These are phyloP conservation scores for Axinella damicornis DNA, from an alignment of 37 sponge, comb jelly and placozoan species.

Conservation along the genomic window DNA sequence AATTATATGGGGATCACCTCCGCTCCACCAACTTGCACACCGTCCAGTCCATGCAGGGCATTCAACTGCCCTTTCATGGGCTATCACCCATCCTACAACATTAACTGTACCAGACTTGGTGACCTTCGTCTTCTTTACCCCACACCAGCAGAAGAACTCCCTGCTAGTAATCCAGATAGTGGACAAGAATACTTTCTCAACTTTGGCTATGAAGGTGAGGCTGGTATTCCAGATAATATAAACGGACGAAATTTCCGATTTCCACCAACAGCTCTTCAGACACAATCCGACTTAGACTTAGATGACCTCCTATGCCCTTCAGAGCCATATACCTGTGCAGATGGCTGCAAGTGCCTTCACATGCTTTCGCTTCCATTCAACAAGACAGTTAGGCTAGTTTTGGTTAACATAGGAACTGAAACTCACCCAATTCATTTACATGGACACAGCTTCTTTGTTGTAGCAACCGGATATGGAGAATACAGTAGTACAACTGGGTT, in stretches of 20 bases:
- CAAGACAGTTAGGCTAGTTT: slow-evolving; percentile 4
- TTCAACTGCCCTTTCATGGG: slow-evolving; percentile 76
- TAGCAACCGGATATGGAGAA: slow-evolving; percentile 65
- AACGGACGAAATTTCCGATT: slow-evolving; percentile 44
- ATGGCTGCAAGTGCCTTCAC: slow-evolving; percentile 16
- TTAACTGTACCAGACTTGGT: slow-evolving; percentile 8
- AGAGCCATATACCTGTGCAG: not conserved
- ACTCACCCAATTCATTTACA: slow-evolving; percentile 78
- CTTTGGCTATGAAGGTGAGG: slow-evolving; percentile 48
- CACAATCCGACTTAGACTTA: not conserved
- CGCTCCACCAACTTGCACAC: not conserved
- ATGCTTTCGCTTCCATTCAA: not conserved
- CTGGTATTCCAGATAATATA: slow-evolving; percentile 15
- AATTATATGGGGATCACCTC: slow-evolving; percentile 54
- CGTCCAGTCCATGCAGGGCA: slow-evolving; percentile 31
- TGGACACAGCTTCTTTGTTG: slow-evolving; percentile 76
- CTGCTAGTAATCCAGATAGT: not conserved
- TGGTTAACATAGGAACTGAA: slow-evolving; percentile 6
- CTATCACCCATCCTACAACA: slow-evolving; percentile 27
- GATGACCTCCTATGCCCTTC: not conserved
- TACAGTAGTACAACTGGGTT: slow-evolving; percentile 33
- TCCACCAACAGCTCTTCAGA: slow-evolving; percentile 38
- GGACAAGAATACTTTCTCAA: slow-evolving; percentile 42
- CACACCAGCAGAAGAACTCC: not conserved
- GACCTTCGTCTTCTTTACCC: slow-evolving; percentile 11